Evolutionary conservation across 92 coral and sea anemone genomes (phyloP), one percentile per base, ranked within the genome.

Genomic region (Heteractis magnifica): DNA sequence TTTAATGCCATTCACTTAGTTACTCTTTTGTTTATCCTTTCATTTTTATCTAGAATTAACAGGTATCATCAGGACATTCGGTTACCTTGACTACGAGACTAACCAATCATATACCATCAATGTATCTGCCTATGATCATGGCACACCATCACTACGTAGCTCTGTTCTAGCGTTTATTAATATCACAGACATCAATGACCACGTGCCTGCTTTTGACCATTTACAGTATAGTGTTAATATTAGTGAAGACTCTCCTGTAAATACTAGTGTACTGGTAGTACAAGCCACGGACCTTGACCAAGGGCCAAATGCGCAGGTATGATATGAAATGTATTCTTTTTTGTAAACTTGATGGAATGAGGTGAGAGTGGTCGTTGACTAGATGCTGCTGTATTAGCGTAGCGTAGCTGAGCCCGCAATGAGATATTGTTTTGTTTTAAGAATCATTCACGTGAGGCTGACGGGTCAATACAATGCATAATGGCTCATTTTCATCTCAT

Each of bases 271-370:
- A 51, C 6, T 93, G 80, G 70, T 84, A 56, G 94, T 91, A 59
- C 51, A 92, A 92, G 98, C 98, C 49, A 83, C 89, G 16, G 98
- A 95, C 84, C 65, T 71, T 56, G 98, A 95, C 86, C 82, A 84
- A 11, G 93, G 90, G 48, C 60, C 72, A 41, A 93, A 93, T 70
- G 81, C 91, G 5, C 49, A 75, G 82, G 91, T 95, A 49, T 34
- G 51, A 34, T 34, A 34, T 34, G 44, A 34, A 34, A 34, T 34
- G 44, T 34, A 34, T 34, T 34, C 44, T 34, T 34, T 2, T 34
- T 34, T 34, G 44, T 0, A 34, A 34, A 0, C 44, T 34, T 1
- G 44, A 34, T 34, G 44, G 44, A 34, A 34, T 34, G 44, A 34
- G 44, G 44, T 34, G 9, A 18, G 16, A 23, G 16, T 18, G 6